phyloP scores from a whole-genome alignment of 2,888 invertebrate genomes.

The Gymnocheta viridis region DNA sequence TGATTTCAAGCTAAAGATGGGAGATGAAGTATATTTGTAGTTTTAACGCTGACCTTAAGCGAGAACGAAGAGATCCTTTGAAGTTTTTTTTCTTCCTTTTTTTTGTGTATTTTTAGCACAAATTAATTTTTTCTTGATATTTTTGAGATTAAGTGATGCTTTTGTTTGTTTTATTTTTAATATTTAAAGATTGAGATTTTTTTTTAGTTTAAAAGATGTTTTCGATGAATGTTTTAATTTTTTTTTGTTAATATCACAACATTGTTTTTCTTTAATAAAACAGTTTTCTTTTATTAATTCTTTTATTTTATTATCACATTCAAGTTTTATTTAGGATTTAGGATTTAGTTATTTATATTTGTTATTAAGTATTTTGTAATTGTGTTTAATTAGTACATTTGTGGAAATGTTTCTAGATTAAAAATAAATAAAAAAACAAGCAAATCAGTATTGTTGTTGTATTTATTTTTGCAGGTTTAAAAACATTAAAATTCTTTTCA shows the following conservation, averaged over 20 bases:
- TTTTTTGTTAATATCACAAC: conserved; percentile 67
- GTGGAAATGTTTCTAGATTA: conserved; percentile 76
- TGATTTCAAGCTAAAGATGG: conserved; percentile 2
- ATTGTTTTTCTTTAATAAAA: conserved; percentile 53
- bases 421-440: conserved; percentile 62
- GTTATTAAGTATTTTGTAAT: conserved; percentile 37
- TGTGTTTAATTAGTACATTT: conserved; percentile 69
- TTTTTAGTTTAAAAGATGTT: conserved; percentile 35
- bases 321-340: conserved; percentile 69
- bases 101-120: conserved; percentile 18
- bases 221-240: conserved; percentile 39
- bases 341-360: conserved; percentile 25
- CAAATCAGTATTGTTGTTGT: conserved; percentile 43
- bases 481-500: background rate
- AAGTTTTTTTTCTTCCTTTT: too few species aligned
- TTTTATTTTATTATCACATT: conserved; percentile 69
- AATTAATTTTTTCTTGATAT: background rate
- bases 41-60: background rate
- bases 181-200: conserved; percentile 39
- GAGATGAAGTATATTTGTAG: background rate
- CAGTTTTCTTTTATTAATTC: conserved; percentile 19
- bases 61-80: conserved; percentile 43
- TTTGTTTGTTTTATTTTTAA: background rate
- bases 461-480: background rate
- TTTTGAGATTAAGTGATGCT: conserved; percentile 1